phyloP scores from a whole-genome alignment of 2,888 invertebrate species.

The Morpho achilles region DNA sequence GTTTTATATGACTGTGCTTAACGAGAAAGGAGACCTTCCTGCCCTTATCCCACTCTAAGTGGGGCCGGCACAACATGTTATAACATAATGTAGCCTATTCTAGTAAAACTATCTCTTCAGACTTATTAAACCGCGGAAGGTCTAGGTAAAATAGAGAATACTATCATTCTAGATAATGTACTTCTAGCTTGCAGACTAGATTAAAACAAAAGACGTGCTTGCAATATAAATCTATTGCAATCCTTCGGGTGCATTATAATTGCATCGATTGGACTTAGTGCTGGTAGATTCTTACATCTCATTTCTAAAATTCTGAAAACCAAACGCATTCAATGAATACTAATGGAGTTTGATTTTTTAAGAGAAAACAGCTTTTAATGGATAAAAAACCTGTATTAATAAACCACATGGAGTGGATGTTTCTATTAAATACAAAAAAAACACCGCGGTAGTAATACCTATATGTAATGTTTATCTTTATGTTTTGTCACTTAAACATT shows the following conservation, averaged over 20 bases:
- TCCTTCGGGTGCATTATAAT: slow-evolving; percentile 75
- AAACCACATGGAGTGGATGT: too few relatives aligned
- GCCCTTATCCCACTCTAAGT: too few relatives aligned
- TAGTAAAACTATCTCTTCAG: slow-evolving; percentile 19
- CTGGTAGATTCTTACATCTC: slow-evolving; percentile 50
- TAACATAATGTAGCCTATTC: slow-evolving; percentile 38
- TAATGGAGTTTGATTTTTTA: not conserved
- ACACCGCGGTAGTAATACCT: too few relatives aligned
- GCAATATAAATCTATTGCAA: slow-evolving; percentile 71
- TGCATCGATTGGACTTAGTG: slow-evolving; percentile 50
- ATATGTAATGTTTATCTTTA: too few relatives aligned
- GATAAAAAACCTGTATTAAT: too few relatives aligned
- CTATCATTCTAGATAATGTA: slow-evolving; percentile 53
- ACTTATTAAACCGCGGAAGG: slow-evolving; percentile 28
- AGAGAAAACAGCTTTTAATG: too few relatives aligned
- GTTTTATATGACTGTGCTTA: slow-evolving; percentile 48
- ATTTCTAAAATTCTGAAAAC: slow-evolving; percentile 16
- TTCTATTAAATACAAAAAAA: too few relatives aligned
- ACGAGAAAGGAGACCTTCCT: slow-evolving; percentile 29
- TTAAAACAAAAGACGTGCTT: slow-evolving; percentile 77
- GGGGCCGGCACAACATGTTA: too few relatives aligned
- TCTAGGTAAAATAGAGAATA: slow-evolving; percentile 43
- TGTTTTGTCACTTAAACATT: too few relatives aligned
- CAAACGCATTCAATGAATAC: slow-evolving; percentile 2
- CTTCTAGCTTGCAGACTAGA: slow-evolving; percentile 57